Base-by-base conservation (phyloP, 2,888 invertebrate genomes). In the Leuctra nigra region DNA sequence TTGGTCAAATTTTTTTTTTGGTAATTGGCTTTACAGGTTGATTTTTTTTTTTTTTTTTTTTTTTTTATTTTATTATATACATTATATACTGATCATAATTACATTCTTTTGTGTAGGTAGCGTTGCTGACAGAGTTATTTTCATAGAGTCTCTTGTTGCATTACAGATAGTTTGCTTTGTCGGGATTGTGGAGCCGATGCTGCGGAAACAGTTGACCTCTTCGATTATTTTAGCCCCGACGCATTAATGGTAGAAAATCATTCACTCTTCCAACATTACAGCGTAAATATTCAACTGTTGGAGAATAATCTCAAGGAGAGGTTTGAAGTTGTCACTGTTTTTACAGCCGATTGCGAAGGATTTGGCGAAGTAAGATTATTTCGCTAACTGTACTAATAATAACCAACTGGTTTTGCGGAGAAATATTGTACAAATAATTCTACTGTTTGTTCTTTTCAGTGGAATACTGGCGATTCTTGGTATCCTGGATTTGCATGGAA, bases 401-500 rank as follows among this genome's bases (percentile, higher is more conserved):
- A 24, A 58, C 39, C 39, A 22, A 23, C 20, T 38, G 46, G 20
- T 60, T 58, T 57, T 29, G 6, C 11, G 11, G 29, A 7, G 29
- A 29, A 11, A 7, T n/a, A n/a, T n/a, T n/a, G n/a, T n/a, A n/a
- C n/a, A n/a, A n/a, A n/a, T n/a, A n/a, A n/a, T n/a, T n/a, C n/a
- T n/a, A n/a, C n/a, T n/a, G n/a, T n/a, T n/a, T n/a, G 3, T 20
- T 18, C 23, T 20, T 44, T 44, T 44, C 71, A 79, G 78, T 77
- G 75, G 68, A 76, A 77, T 64, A 70, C 73, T 56, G 77, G 78
- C 41, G 76, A 80, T 66, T 78, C 79, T 7, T 83, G 83, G 82
- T 84, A 79, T 68, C 81, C 81, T n/a, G 82, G 82, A 11, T 83
- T 77, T 64, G 75, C 75, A 13, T 83, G 83, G 83, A 75, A 77